Percentiles rank a stretch among this genome's conserved stretches.
These are phyloP conservation scores for Haliaeetus leucogaster DNA, from an alignment of 2,113 vertebrate species.

Conservation along the genomic window DNA sequence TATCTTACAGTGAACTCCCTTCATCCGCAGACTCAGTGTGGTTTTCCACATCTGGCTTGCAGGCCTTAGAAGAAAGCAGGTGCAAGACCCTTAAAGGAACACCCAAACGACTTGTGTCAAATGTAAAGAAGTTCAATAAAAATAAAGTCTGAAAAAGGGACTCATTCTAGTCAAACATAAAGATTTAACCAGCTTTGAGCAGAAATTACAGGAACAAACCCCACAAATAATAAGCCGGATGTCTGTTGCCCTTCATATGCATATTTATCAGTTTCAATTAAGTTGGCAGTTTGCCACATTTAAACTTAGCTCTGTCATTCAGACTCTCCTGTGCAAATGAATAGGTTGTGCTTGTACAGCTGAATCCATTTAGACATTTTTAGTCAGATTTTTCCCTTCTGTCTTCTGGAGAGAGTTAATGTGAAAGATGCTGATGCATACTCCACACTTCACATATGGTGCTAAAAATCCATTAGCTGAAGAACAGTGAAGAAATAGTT, in stretches of 20 bases:
- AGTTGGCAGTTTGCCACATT: background rate
- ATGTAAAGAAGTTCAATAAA: background rate
- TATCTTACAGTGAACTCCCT: background rate
- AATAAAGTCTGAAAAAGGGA: background rate
- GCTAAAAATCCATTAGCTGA: conserved; percentile 53
- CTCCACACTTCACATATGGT: background rate
- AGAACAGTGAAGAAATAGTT: background rate
- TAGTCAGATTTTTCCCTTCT: background rate
- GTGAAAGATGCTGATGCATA: conserved; percentile 19
- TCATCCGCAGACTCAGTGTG: background rate
- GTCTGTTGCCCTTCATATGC: background rate
- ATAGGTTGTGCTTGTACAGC: conserved; percentile 21
- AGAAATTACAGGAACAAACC: background rate
- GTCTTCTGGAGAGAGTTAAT: background rate
- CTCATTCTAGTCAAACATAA: background rate
- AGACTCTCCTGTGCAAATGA: background rate
- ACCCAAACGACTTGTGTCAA: background rate
- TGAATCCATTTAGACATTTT: conserved; percentile 28
- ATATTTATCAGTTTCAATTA: conserved; percentile 32
- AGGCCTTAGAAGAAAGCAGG: background rate
- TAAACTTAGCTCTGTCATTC: conserved; percentile 34
- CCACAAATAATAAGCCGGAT: background rate
- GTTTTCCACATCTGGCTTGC: background rate
- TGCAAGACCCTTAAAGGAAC: background rate
- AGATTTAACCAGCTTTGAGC: background rate